A percentile compares a stretch with the other conserved stretches of the same genome.
Conservation (phyloP, 1,140 invertebrate genomes). For the Magallana gigas region DNA sequence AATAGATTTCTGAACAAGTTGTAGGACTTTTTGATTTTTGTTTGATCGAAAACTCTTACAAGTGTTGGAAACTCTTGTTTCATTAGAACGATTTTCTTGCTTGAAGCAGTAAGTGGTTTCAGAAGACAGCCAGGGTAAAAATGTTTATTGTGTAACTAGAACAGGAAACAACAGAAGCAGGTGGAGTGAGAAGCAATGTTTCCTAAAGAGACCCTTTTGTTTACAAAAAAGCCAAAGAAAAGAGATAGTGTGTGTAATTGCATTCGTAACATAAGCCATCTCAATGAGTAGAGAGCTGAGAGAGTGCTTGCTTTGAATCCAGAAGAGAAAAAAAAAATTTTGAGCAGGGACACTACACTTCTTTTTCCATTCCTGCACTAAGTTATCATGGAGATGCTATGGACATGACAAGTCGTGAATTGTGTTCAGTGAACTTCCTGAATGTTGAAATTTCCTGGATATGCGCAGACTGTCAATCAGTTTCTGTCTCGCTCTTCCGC, state of each 20-base stretch:
- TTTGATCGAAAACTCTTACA: too few relatives aligned
- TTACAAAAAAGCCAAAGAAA: background rate
- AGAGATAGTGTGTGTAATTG: background rate
- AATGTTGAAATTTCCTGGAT: background rate
- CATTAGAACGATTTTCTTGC: too few relatives aligned
- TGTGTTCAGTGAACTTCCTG: background rate
- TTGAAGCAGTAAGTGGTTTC: too few relatives aligned
- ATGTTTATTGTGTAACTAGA: background rate
- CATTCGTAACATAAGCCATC: background rate
- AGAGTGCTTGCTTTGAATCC: background rate
- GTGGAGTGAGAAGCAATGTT: slow-evolving; percentile 8
- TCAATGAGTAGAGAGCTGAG: background rate
- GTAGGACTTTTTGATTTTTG: too few relatives aligned
- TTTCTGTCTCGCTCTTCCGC: background rate
- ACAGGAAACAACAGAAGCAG: background rate
- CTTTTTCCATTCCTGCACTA: background rate
- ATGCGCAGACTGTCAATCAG: too few relatives aligned
- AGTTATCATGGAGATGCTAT: background rate
- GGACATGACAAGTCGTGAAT: background rate
- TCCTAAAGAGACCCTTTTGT: slow-evolving; percentile 2
- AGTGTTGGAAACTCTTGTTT: too few relatives aligned
- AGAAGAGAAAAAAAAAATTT: background rate
- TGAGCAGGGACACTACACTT: background rate
- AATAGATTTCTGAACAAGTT: too few relatives aligned
- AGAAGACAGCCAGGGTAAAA: background rate